Conservation (phyloP, 2,113 vertebrate species). For the Leptobrachium ailaonicum region DNA sequence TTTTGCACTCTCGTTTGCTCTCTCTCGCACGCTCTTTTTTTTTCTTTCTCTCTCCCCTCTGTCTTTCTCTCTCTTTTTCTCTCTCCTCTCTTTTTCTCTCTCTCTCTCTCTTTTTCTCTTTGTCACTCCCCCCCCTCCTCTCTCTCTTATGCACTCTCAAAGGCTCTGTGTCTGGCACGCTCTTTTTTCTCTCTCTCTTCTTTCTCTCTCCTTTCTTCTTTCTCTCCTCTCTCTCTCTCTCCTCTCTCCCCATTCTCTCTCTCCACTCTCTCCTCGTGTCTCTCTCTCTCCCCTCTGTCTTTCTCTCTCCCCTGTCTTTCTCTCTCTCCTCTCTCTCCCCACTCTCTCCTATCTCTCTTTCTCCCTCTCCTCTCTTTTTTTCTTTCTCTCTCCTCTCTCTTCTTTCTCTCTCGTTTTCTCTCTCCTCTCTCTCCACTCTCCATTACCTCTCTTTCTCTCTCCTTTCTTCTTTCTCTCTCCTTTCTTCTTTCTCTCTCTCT, state of each 20-base stretch:
- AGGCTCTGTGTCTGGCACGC: too few relatives aligned
- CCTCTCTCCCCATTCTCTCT: not conserved
- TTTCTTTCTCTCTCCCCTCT: not conserved
- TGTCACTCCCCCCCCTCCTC: too few relatives aligned
- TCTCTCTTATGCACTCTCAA: not conserved
- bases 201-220: not conserved
- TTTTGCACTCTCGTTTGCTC: not conserved
- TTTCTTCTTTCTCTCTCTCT: not conserved
- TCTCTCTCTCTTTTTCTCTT: too few relatives aligned
- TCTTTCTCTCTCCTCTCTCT: not conserved
- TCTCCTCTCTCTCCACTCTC: not conserved
- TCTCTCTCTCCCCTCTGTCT: not conserved
- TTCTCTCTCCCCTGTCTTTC: not conserved
- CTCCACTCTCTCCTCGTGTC: too few relatives aligned
- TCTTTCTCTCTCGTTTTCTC: not conserved
- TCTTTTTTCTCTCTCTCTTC: not conserved
- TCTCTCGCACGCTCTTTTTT: not conserved
- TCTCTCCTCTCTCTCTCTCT: too few relatives aligned
- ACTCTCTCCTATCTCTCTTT: not conserved
- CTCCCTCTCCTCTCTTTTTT: not conserved
- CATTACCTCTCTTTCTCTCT: not conserved
- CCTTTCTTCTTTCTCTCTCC: not conserved
- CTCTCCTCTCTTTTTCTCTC: not conserved
- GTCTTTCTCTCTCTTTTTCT: not conserved
- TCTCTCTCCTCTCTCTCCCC: not conserved